Base-by-base conservation (phyloP, 2,888 invertebrate genomes). In the Cyrtodaria siliqua region DNA sequence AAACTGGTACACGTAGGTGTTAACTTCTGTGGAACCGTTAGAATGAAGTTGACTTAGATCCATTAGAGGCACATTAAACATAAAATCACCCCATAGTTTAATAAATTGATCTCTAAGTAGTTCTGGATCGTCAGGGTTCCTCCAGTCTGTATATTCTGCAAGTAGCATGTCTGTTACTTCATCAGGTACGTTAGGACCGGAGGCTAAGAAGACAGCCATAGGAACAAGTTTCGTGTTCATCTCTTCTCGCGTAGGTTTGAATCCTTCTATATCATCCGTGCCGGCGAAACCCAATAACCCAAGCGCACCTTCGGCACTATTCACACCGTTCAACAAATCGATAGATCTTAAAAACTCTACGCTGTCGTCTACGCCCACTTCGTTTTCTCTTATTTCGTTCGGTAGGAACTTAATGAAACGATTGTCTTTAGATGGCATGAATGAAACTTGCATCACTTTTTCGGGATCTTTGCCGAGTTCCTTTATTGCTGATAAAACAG, bases 181-280 rank as follows among this genome's bases (percentile, higher is more conserved):
- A 18, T 18, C 20, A 12, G 14, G 23, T 2, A 60, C 20, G 6
- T 12, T 4, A 24, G 14, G 23, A 26, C 52, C 52, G 3, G 23
- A 27, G 9, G 44, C 27, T n/a, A 52, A 24, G 6, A 24, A n/a
- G 2, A 50, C 20, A 1, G 49, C 26, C 23, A 18, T 9, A 1
- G 50, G 50, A 18, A 62, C 49, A 16, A 20, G 20, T 2, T 50
- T n/a, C 0, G 40, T 42, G 47, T 60, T 44, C 50, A 62, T 52
- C 24, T 47, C n/a, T 47, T 60, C 24, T n/a, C 49, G 27, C 2
- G 60, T 23, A 14, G 60, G 60, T 60, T 47, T 49, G 16, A 60
- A 60, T n/a, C 27, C 27, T 16, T 27, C 27, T n/a, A 27, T 24
- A 20, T 60, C 44, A 18, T 60, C 60, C 8, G 27, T 29, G 2